Conservation (phyloP, 2,113 vertebrate species). For the Chamaea fasciata region DNA sequence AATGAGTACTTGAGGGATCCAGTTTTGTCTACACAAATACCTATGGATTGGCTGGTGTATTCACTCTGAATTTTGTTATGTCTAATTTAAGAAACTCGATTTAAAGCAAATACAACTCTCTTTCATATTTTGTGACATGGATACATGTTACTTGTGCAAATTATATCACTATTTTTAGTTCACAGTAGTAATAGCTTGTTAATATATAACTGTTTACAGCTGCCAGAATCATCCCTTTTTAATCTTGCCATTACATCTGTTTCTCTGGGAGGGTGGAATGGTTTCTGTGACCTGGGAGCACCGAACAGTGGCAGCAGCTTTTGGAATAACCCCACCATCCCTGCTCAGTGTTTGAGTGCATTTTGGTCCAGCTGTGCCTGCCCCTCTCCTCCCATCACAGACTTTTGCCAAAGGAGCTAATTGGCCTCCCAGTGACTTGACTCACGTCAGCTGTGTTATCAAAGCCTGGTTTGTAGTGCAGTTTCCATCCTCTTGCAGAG, state of each 20-base stretch:
- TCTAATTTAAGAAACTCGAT: background rate
- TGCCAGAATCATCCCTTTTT: background rate
- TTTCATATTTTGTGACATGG: background rate
- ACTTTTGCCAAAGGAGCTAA: background rate
- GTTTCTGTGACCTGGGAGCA: background rate
- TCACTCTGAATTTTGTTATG: slow-evolving; percentile 30
- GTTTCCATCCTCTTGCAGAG: background rate
- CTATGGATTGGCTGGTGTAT: background rate
- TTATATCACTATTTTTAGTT: background rate
- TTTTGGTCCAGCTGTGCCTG: background rate
- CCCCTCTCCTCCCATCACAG: background rate
- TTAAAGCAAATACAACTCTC: background rate
- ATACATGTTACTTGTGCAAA: background rate
- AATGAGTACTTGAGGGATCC: background rate
- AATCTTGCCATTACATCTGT: background rate
- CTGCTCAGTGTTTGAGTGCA: background rate
- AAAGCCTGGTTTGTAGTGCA: background rate
- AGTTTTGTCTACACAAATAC: background rate
- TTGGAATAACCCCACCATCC: background rate
- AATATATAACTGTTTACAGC: background rate
- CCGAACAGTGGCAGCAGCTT: background rate
- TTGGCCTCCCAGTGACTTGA: background rate
- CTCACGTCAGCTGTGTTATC: background rate
- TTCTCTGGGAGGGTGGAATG: background rate
- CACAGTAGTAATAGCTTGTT: background rate